These are phyloP conservation scores for Calosoma granatense DNA, from an alignment of 1,140 invertebrate genomes.

Conservation along the genomic window DNA sequence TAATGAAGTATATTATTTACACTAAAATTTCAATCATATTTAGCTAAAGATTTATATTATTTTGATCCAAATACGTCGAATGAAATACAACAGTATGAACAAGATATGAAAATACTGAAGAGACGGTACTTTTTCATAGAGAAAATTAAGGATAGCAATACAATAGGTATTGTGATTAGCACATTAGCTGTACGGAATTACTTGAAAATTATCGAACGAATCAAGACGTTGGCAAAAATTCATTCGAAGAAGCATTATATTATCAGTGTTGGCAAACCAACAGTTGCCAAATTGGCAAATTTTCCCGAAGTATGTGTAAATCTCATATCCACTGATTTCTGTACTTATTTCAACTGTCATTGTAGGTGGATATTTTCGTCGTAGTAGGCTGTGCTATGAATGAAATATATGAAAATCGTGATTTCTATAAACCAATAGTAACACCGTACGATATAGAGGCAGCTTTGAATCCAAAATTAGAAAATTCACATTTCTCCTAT, in stretches of 20 bases:
- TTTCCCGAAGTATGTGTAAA: constrained; percentile 62
- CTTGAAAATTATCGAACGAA: constrained; percentile 58
- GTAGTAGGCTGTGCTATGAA: constrained; percentile 85
- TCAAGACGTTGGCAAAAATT: constrained; percentile 61
- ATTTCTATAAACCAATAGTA: constrained; percentile 82
- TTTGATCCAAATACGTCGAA: constrained; percentile 31
- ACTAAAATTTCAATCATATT: too few relatives aligned
- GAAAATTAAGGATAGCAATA: constrained; percentile 77
- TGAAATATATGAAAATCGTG: constrained; percentile 68
- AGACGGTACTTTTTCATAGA: constrained; percentile 75
- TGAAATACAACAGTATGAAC: constrained; percentile 32
- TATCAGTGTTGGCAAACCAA: constrained; percentile 87
- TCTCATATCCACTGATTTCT: constrained; percentile 10
- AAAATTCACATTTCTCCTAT: constrained; percentile 28
- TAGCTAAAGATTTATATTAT: constrained; percentile 40
- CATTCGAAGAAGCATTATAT: constrained; percentile 80
- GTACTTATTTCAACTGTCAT: constrained; percentile 20
- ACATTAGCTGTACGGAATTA: constrained; percentile 78
- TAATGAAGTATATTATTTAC: constrained; percentile 10
- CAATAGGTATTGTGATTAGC: constrained; percentile 79
- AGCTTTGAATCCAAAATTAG: constrained; percentile 55
- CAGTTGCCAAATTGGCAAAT: constrained; percentile 87
- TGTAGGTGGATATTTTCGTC: constrained; percentile 81
- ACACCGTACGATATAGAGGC: constrained; percentile 90
- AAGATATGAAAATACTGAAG: constrained; percentile 54